Percentiles rank a stretch among this genome's conserved stretches.
Conservation (phyloP, 2,797 vertebrate species). For the Etheostoma nigrum region DNA sequence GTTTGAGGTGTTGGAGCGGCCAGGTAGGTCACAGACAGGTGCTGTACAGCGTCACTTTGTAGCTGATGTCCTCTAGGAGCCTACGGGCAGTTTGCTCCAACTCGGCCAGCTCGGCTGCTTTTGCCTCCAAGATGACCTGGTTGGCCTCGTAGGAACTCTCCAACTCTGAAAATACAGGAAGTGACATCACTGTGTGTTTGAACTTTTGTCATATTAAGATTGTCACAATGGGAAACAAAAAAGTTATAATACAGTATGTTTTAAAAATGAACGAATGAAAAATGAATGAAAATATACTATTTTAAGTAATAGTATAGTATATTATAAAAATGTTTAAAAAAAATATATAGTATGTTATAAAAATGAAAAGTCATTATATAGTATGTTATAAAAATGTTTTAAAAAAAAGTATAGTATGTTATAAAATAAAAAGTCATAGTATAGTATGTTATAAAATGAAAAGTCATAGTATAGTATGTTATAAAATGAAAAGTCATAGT, state of each 20-base stretch:
- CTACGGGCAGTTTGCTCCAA: slow-evolving; percentile 87
- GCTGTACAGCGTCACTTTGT: slow-evolving; percentile 93
- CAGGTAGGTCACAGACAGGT: slow-evolving; percentile 82
- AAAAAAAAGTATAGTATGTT: too few relatives aligned
- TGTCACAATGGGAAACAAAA: neutral
- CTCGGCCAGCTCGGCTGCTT: slow-evolving; percentile 87
- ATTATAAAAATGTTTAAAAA: too few relatives aligned
- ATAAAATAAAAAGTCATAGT: too few relatives aligned
- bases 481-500: neutral
- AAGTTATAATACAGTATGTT: neutral
- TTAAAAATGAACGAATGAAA: too few relatives aligned
- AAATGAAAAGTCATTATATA: too few relatives aligned
- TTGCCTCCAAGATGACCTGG: slow-evolving; percentile 90
- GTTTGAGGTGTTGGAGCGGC: neutral
- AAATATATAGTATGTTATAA: too few relatives aligned
- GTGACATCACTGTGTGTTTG: neutral
- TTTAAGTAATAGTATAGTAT: too few relatives aligned
- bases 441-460: neutral
- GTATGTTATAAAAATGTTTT: too few relatives aligned
- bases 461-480: neutral
- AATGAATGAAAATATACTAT: too few relatives aligned
- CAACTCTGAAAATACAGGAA: slow-evolving; percentile 84
- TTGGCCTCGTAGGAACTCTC: slow-evolving; percentile 91
- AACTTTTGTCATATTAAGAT: too few relatives aligned
- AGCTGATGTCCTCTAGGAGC: slow-evolving; percentile 92